Conservation (phyloP, 2,113 vertebrate species). For the Antidorcas marsupialis region DNA sequence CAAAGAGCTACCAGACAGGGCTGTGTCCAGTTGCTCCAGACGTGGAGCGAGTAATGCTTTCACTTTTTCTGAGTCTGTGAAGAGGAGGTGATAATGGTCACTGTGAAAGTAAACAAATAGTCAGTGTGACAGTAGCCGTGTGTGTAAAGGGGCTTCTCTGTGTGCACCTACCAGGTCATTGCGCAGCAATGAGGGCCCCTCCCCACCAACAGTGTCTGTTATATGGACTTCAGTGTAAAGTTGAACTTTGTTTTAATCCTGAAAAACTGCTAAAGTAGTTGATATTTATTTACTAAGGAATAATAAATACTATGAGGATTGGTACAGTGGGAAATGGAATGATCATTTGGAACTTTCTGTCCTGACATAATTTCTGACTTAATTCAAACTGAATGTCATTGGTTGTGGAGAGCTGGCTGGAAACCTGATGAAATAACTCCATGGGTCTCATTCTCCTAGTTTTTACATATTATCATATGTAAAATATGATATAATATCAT, state of each 20-base stretch:
- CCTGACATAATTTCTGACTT: conserved; percentile 5
- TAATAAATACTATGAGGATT: background rate
- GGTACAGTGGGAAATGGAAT: background rate
- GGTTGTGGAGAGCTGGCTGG: background rate
- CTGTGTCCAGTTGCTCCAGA: background rate
- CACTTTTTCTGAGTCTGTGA: background rate
- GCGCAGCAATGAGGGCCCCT: background rate
- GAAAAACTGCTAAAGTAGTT: background rate
- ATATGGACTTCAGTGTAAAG: background rate
- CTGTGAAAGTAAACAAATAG: background rate
- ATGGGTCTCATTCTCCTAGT: background rate
- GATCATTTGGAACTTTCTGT: background rate
- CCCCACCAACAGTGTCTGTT: background rate
- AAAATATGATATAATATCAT: background rate
- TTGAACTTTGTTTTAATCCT: conserved; percentile 1
- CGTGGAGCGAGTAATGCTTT: background rate
- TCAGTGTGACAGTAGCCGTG: background rate
- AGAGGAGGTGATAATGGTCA: background rate
- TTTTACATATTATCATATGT: background rate
- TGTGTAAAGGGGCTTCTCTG: background rate
- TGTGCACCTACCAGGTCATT: background rate
- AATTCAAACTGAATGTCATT: background rate
- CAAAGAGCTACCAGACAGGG: background rate
- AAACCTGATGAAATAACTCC: background rate
- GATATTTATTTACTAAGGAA: background rate